Conservation (phyloP, 2,888 invertebrate species). For the Myopa tessellatipennis region DNA sequence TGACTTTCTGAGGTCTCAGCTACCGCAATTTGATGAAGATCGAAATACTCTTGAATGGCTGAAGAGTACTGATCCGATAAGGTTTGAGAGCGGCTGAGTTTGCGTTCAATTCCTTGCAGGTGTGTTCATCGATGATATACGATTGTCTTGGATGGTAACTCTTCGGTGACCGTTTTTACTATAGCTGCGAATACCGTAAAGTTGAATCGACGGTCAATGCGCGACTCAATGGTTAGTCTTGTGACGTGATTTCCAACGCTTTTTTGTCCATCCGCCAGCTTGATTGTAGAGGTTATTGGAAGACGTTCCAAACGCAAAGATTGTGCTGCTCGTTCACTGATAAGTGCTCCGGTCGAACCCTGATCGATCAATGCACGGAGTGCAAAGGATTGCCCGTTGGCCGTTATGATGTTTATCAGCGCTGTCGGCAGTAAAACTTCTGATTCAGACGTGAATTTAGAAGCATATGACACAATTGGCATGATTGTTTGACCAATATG, state of each 20-base stretch:
- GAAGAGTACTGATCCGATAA: not conserved
- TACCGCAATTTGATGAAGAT: constrained; percentile 1
- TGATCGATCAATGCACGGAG: constrained; percentile 19
- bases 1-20: not conserved
- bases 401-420: not conserved
- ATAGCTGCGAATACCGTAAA: not conserved
- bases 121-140: not conserved
- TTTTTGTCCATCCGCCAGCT: not conserved
- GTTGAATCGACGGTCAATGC: not conserved
- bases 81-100: too few relatives aligned
- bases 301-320: not conserved
- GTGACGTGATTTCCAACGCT: not conserved
- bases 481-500: too few relatives aligned
- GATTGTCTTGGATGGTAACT: not conserved
- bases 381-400: not conserved
- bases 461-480: not conserved
- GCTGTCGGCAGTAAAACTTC: constrained; percentile 5
- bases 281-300: not conserved
- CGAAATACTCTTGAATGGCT: constrained; percentile 21
- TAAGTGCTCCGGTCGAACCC: constrained; percentile 3
- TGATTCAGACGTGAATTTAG: too few relatives aligned
- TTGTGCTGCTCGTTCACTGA: constrained; percentile 2
- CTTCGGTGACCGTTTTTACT: not conserved
- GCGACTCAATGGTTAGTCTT: not conserved
- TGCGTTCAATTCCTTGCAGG: not conserved